Base-by-base conservation (phyloP, 2,113 vertebrate species). In the Choloepus hoffmanni region DNA sequence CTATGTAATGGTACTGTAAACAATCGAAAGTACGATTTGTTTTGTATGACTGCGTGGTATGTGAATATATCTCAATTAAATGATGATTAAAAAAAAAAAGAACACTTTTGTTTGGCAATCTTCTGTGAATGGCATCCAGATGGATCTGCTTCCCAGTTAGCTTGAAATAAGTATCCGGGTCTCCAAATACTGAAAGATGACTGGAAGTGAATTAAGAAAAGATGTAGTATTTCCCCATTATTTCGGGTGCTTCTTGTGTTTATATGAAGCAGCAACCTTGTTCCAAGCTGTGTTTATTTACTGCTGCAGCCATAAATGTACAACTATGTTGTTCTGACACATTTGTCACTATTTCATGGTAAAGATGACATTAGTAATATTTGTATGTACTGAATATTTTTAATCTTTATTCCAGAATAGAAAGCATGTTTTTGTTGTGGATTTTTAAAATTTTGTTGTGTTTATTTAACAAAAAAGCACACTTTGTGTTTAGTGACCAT, bases 401-500 rank as follows among this genome's bases (percentile, higher is more conserved):
- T 74, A 1, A 23, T 70, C 70, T 95, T 77, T 86, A 60, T 90
- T 72, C 28, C 3, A 63, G 50, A 90, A n/a, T 30, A 85, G 18
- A 85, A 77, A 85, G 18, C 9, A 33, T 60, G 3, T 50, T 68
- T 76, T 65, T 36, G 3, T 73, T 77, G 11, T 55, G 14, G 14
- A 50, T 55, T 33, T 48, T 15, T 48, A 82, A 65, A 82, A 48
- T 58, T 18, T 58, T 58, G 55, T 5, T 58, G 19, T 58, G 11
- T 65, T 33, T 86, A n/a, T n/a, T 30, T 68, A 73, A 48, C 18
- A 74, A 63, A 60, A 55, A 55, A 53, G 10, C 15, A 3, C 19
- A 33, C 2, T 13, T 63, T 60, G 6, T 74, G 23, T 43, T 95
- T n/a, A 33, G 45, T 72, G 70, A 15, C 40, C 30, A 24, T 72